Evolutionary conservation across 2,113 vertebrate species (phyloP).

Genomic region (Mobula birostris): DNA sequence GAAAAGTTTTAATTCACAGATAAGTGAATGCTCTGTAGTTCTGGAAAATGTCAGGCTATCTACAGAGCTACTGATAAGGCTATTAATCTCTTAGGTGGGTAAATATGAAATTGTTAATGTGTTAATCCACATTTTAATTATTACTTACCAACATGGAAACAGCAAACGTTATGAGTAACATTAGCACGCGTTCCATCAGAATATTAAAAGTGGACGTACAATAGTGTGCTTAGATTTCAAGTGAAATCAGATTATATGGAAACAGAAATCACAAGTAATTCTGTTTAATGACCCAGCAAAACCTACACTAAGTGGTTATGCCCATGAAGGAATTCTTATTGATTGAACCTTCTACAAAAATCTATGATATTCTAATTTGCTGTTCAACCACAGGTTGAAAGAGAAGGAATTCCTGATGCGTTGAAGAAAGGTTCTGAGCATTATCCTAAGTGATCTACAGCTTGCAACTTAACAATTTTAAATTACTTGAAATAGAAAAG

Average conservation of each 20-base stretch:
- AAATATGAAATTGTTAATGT: background rate
- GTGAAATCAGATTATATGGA: conserved; percentile 12
- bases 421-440: background rate
- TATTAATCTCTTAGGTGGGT: background rate
- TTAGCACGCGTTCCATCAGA: background rate
- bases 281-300: background rate
- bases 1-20: background rate
- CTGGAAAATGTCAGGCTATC: background rate
- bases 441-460: background rate
- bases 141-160: background rate
- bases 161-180: background rate
- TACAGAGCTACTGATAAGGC: background rate
- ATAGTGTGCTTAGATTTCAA: background rate
- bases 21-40: background rate
- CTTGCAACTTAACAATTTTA: background rate
- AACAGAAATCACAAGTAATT: background rate
- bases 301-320: background rate
- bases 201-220: background rate
- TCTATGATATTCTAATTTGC: background rate
- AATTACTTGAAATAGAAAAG: background rate
- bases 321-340: background rate
- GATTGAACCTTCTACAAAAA: background rate
- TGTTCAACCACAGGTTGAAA: background rate
- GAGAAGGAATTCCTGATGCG: background rate
- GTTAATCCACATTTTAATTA: background rate